phyloP scores from a whole-genome alignment of 2,113 vertebrate genomes.

The Mellivora capensis region DNA sequence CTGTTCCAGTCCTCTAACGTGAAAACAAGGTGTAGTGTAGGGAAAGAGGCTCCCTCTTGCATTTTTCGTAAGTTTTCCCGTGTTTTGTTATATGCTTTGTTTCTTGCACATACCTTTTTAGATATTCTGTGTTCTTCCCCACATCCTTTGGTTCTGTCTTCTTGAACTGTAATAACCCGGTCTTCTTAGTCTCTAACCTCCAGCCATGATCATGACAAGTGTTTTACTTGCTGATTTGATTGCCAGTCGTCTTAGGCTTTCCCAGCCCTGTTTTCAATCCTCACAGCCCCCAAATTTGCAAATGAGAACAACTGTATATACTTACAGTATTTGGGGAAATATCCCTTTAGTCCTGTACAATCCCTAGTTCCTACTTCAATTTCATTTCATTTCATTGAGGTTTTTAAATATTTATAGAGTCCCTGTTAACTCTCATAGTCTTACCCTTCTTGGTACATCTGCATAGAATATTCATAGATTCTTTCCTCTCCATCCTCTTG shows the following conservation, averaged over 20 bases:
- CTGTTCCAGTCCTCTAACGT: fast-evolving
- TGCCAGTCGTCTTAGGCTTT: neutral
- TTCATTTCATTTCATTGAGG: conserved; percentile 26
- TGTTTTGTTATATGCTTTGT: neutral
- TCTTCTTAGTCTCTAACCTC: neutral
- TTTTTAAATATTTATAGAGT: conserved; percentile 38
- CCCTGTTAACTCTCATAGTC: neutral
- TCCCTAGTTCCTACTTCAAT: neutral
- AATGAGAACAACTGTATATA: neutral
- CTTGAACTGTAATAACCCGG: neutral
- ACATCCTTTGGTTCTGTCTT: neutral
- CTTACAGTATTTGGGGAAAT: neutral
- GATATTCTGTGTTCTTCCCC: neutral
- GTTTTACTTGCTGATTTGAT: neutral
- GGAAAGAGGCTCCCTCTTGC: too few relatives aligned
- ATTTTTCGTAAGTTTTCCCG: neutral
- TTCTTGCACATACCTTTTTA: neutral
- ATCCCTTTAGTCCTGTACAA: neutral
- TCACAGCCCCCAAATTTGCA: neutral
- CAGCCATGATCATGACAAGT: neutral
- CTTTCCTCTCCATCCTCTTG: conserved; percentile 1
- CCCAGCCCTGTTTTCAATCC: neutral
- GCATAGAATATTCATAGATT: conserved; percentile 16
- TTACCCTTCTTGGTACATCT: conserved; percentile 29
- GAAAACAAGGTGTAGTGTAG: neutral